Conservation (phyloP, 2,888 invertebrate genomes). For the Dryomyza anilis region DNA sequence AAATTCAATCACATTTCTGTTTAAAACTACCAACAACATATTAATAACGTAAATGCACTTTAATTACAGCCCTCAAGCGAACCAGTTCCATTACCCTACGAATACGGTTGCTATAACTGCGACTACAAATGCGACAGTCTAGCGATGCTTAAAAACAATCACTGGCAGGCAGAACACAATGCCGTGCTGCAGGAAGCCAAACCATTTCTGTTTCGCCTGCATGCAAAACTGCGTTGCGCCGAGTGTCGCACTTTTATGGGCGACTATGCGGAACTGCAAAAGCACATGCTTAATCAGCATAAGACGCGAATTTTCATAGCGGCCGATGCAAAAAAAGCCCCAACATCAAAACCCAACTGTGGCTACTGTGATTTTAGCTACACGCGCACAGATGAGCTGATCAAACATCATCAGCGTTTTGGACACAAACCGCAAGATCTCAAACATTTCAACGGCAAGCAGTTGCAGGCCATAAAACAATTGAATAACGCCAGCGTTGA, state of each 20-base stretch:
- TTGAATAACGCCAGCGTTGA: slow-evolving; percentile 36
- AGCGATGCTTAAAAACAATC: slow-evolving; percentile 38
- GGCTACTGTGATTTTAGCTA: slow-evolving; percentile 46
- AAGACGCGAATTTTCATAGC: slow-evolving; percentile 56
- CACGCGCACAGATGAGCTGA: slow-evolving; percentile 28
- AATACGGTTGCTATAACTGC: slow-evolving; percentile 49
- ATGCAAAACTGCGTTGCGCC: slow-evolving; percentile 45
- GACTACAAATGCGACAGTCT: slow-evolving; percentile 37
- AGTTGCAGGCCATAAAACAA: slow-evolving; percentile 39
- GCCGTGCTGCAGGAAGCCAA: slow-evolving; percentile 29
- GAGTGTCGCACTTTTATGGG: slow-evolving; percentile 41
- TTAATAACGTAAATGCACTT: too few species aligned
- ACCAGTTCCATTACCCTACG: slow-evolving; percentile 12
- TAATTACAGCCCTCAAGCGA: neutral
- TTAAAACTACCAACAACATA: too few species aligned
- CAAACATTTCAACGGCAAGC: slow-evolving; percentile 37
- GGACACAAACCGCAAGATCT: slow-evolving; percentile 48
- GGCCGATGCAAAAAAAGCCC: slow-evolving; percentile 40
- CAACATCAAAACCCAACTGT: slow-evolving; percentile 36
- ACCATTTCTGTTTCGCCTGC: slow-evolving; percentile 50
- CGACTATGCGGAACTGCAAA: slow-evolving; percentile 39
- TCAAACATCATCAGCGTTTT: slow-evolving; percentile 36
- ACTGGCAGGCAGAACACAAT: slow-evolving; percentile 41
- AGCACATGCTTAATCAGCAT: slow-evolving; percentile 41
- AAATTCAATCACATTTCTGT: neutral